Conservation (phyloP, 2,888 invertebrate genomes). For the Glaucopsyche alexis region DNA sequence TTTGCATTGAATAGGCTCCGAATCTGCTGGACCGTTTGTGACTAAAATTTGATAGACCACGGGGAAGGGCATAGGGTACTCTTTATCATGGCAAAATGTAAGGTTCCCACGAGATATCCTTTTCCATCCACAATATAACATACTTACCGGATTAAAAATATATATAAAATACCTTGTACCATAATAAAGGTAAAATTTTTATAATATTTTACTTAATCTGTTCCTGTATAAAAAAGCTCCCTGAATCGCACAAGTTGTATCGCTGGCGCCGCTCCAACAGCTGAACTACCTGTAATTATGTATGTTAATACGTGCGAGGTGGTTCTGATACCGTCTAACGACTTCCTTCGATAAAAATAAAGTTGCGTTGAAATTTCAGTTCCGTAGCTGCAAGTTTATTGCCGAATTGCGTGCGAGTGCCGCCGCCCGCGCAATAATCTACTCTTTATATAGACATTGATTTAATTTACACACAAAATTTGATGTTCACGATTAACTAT, state of each 20-base stretch:
- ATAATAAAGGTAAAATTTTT: background rate
- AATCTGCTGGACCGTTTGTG: no score
- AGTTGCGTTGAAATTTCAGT: conserved; percentile 79
- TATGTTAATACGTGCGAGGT: conserved; percentile 76
- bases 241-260: conserved; percentile 66
- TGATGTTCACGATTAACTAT: conserved; percentile 46
- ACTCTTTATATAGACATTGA: conserved; percentile 77
- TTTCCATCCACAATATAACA: no score
- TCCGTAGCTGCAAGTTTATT: conserved; percentile 76
- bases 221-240: conserved; percentile 62
- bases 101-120: no score
- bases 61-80: no score
- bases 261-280: conserved; percentile 71
- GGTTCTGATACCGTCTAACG: conserved; percentile 77
- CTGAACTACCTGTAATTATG: conserved; percentile 77
- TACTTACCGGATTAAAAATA: no score
- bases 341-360: conserved; percentile 79
- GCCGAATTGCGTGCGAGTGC: conserved; percentile 67
- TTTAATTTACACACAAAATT: conserved; percentile 69
- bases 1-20: no score
- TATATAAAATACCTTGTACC: no score
- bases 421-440: conserved; percentile 61
- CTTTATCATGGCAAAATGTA: no score
- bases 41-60: no score
- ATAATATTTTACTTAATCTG: conserved; percentile 53